phyloP scores from a whole-genome alignment of 2,888 invertebrate species.

The Pomacea canaliculata region DNA sequence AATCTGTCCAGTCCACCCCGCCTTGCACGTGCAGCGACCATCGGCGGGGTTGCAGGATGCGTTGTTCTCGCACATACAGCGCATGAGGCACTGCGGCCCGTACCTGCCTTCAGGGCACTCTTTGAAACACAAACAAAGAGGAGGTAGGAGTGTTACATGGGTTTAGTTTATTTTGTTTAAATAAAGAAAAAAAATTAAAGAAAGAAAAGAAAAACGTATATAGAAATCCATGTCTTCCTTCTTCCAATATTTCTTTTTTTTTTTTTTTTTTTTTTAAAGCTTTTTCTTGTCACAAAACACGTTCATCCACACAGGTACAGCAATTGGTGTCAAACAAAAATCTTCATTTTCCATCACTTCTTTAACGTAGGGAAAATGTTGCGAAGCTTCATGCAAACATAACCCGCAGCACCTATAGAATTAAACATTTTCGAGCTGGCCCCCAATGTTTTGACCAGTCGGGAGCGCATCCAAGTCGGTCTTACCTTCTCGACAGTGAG shows the following conservation, averaged over 20 bases:
- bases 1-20: conserved; percentile 61
- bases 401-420: too few relatives aligned
- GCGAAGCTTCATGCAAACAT: too few relatives aligned
- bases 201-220: too few relatives aligned
- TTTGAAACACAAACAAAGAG: conserved; percentile 34
- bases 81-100: conserved; percentile 73
- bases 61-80: conserved; percentile 65
- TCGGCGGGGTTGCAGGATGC: conserved; percentile 92
- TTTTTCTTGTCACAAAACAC: too few relatives aligned
- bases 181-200: too few relatives aligned
- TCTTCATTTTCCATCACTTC: not conserved
- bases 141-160: not conserved
- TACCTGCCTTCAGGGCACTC: conserved; percentile 75
- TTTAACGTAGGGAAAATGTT: not conserved
- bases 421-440: too few relatives aligned
- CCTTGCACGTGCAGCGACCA: conserved; percentile 73
- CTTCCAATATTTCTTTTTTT: too few relatives aligned
- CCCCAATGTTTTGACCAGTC: too few relatives aligned
- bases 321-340: not conserved
- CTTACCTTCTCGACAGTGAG: conserved; percentile 59
- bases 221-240: too few relatives aligned
- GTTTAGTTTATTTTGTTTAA: too few relatives aligned
- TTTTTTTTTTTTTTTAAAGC: too few relatives aligned
- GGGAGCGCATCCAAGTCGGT: not conserved
- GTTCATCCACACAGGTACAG: too few relatives aligned